Evolutionary conservation across 2,888 invertebrate species (phyloP).

Genomic region (Dorcus parallelipipedus): DNA sequence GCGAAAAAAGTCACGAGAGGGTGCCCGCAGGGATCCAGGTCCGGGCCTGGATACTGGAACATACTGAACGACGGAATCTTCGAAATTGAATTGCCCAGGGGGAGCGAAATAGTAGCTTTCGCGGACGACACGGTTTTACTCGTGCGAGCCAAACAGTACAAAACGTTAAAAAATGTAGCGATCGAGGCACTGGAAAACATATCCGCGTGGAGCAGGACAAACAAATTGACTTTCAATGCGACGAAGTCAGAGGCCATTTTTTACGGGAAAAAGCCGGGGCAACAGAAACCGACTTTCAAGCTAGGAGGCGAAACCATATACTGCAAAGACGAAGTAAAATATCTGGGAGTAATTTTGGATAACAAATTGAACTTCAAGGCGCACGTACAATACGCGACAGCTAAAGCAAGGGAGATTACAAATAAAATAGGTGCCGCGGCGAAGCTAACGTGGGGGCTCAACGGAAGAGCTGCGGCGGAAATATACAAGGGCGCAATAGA

Average conservation of each 20-base stretch:
- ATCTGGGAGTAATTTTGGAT: conserved; percentile 10
- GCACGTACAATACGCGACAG: background rate
- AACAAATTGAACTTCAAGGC: conserved; percentile 4
- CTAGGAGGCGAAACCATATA: conserved; percentile 2
- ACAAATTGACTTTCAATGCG: conserved; percentile 11
- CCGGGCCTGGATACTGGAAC: background rate
- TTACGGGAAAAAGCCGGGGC: conserved; percentile 7
- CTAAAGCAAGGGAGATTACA: background rate
- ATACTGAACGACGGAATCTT: background rate
- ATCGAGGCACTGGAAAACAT: background rate
- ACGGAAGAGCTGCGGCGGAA: background rate
- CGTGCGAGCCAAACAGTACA: background rate
- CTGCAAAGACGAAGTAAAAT: conserved; percentile 9
- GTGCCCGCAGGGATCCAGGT: conserved; percentile 17
- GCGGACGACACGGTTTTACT: conserved; percentile 16
- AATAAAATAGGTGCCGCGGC: conserved; percentile 6
- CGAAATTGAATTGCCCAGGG: background rate
- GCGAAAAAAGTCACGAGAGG: conserved; percentile 4
- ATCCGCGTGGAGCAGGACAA: background rate
- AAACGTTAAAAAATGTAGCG: background rate
- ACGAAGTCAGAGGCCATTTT: conserved; percentile 14
- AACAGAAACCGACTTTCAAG: conserved; percentile 11
- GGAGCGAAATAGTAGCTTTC: conserved; percentile 9
- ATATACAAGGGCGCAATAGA: conserved; percentile 15
- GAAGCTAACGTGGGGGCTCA: conserved; percentile 9